Evolutionary conservation across 1,140 invertebrate species (phyloP), one percentile per base, ranked within the genome.

Genomic region (Heliconius himera): DNA sequence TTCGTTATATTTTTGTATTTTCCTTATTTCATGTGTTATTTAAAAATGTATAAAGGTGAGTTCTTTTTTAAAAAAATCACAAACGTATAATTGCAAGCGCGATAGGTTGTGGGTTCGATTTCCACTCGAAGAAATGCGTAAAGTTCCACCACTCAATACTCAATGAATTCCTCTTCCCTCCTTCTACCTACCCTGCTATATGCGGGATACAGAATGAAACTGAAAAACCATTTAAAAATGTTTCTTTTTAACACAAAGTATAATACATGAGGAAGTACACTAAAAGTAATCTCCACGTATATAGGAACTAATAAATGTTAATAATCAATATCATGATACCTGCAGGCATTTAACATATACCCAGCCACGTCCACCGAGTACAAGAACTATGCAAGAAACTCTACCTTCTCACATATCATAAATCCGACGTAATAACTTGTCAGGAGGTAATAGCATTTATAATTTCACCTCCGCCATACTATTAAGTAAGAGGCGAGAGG

Each of bases 371-470:
- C 13, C 13, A 46, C 13, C 3, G 38, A 66, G 56, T 56, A 78
- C 49, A 56, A 49, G 77, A 74, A 78, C 72, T 51, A 66, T 29
- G 26, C 54, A 74, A 16, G 26, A 72, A 60, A 72, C 38, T 38
- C 54, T 26, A 41, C 26, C 41, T 66, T 29, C 36, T 73, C 71
- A 74, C 60, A 75, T 78, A 56, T 60, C 76, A 84, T 83, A 81
- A 82, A 80, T 80, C 82, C 74, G 36, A 77, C 66, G 80, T 88
- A 85, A 89, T 89, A 86, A 83, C 83, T 79, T 81, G 84, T 84
- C 85, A 83, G 82, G 51, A 82, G 76, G 80, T 86, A 87, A 87
- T 88, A 83, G 80, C 79, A 73, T 82, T 85, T 84, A 85, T 88
- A 88, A 88, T 88, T 85, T 73, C 84, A 82, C 74, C 78, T 81